Evolutionary conservation across 2,797 vertebrate species (phyloP).

Genomic region (Enteromius viviparus): DNA sequence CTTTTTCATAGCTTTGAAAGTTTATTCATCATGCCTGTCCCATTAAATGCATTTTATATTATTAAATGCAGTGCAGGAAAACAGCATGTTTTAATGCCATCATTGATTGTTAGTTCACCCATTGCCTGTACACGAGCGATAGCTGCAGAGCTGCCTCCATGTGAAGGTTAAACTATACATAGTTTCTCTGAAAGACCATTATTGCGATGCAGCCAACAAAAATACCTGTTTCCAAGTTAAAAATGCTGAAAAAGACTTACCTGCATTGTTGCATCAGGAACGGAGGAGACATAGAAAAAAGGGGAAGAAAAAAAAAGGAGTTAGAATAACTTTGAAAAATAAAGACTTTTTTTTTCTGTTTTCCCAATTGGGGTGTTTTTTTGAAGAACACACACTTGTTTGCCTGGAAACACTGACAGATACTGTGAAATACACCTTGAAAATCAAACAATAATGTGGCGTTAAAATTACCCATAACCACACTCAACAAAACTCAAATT

Average conservation of each 20-base stretch:
- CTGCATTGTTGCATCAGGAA: constrained; percentile 58
- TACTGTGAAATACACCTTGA: constrained; percentile 1
- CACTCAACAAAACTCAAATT: not conserved
- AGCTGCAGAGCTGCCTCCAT: constrained; percentile 45
- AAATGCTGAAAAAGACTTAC: constrained; percentile 66
- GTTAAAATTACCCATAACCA: constrained; percentile 2
- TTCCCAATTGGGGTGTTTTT: not conserved
- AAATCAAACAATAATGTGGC: not conserved
- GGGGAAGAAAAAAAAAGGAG: constrained; percentile 12
- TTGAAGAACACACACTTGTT: not conserved
- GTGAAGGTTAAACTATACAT: constrained; percentile 56
- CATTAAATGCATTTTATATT: constrained; percentile 53
- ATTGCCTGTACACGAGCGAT: constrained; percentile 31
- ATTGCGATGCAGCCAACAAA: constrained; percentile 39
- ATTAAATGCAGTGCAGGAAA: constrained; percentile 58
- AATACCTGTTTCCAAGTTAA: constrained; percentile 53
- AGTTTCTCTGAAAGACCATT: constrained; percentile 55
- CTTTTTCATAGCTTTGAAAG: constrained; percentile 21
- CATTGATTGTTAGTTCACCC: constrained; percentile 60
- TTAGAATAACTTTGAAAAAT: constrained; percentile 32
- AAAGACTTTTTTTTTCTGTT: not conserved
- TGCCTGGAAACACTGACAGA: not conserved
- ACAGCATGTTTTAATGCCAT: constrained; percentile 50
- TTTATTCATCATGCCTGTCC: constrained; percentile 55
- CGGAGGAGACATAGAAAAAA: constrained; percentile 25